Conservation (phyloP, 2,888 invertebrate species). For the Callyntrura sp. region DNA sequence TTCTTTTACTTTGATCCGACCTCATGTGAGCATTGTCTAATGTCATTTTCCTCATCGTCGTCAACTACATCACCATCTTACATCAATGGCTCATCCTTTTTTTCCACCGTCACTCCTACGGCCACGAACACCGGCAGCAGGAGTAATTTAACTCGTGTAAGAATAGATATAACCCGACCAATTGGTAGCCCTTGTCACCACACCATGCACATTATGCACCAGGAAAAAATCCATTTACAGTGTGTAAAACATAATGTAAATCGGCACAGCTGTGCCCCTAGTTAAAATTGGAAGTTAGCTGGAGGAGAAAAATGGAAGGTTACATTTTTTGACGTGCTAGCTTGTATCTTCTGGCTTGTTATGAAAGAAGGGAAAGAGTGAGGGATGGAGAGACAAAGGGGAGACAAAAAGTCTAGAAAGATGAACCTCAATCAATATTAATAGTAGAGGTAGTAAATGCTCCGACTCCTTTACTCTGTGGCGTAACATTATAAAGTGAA, state of each 20-base stretch:
- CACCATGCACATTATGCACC: background rate
- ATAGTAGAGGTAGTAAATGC: conserved; percentile 33
- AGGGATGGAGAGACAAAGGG: too few relatives aligned
- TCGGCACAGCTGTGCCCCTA: conserved; percentile 32
- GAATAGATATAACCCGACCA: background rate
- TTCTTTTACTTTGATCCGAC: conserved; percentile 42
- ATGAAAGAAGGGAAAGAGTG: too few relatives aligned
- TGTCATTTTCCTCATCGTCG: conserved; percentile 1
- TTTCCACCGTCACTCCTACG: background rate
- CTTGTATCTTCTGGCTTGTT: background rate
- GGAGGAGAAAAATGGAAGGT: conserved; percentile 35
- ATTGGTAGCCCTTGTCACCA: conserved; percentile 30
- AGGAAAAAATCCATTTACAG: conserved; percentile 40
- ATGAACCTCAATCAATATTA: conserved; percentile 67
- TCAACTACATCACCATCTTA: conserved; percentile 17
- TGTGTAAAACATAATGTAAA: conserved; percentile 41
- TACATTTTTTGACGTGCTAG: conserved; percentile 42
- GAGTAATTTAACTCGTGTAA: background rate
- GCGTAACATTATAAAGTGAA: conserved; percentile 1
- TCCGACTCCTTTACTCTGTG: conserved; percentile 5
- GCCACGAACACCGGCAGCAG: background rate
- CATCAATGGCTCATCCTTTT: conserved; percentile 38
- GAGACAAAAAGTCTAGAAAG: conserved; percentile 30
- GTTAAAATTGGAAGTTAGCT: conserved; percentile 37
- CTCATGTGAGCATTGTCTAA: conserved; percentile 18